Evolutionary conservation across 2,888 invertebrate species (phyloP).

Genomic region (Hylaea fasciaria): DNA sequence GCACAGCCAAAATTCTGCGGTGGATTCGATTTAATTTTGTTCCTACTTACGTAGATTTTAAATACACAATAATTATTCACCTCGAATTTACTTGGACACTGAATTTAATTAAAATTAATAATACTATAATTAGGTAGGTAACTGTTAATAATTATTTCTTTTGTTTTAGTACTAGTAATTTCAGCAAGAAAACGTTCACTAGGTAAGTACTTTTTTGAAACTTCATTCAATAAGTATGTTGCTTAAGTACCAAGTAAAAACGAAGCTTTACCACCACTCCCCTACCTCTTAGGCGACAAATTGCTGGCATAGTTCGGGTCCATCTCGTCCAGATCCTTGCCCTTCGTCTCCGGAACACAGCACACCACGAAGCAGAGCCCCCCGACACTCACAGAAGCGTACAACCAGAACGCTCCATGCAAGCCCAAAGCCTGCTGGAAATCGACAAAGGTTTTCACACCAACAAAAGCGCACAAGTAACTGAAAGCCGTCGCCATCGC

Average conservation of each 20-base stretch:
- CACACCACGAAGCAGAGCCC: constrained; percentile 93
- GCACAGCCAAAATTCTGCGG: constrained; percentile 80
- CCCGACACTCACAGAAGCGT: constrained; percentile 92
- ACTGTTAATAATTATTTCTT: too few species aligned
- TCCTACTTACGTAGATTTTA: constrained; percentile 49
- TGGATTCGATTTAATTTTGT: constrained; percentile 71
- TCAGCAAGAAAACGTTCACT: too few species aligned
- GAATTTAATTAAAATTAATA: background rate
- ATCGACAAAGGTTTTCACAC: constrained; percentile 94
- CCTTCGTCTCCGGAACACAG: constrained; percentile 96
- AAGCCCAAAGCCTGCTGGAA: constrained; percentile 90
- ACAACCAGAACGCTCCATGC: constrained; percentile 95
- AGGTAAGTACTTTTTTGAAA: too few species aligned
- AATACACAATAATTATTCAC: constrained; percentile 9
- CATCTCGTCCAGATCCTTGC: constrained; percentile 95
- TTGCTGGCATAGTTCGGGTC: constrained; percentile 87
- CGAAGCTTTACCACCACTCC: constrained; percentile 16
- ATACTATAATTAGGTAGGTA: too few species aligned
- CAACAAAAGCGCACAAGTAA: constrained; percentile 93
- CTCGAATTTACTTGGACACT: constrained; percentile 17
- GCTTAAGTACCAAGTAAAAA: constrained; percentile 34
- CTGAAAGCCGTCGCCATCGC: constrained; percentile 94
- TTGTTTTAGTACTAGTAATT: too few species aligned
- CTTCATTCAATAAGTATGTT: too few species aligned
- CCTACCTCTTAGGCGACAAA: constrained; percentile 77